A percentile compares a stretch with the other conserved stretches of the same genome.
Conservation (phyloP, 2,113 vertebrate genomes). For the Limanda limanda region DNA sequence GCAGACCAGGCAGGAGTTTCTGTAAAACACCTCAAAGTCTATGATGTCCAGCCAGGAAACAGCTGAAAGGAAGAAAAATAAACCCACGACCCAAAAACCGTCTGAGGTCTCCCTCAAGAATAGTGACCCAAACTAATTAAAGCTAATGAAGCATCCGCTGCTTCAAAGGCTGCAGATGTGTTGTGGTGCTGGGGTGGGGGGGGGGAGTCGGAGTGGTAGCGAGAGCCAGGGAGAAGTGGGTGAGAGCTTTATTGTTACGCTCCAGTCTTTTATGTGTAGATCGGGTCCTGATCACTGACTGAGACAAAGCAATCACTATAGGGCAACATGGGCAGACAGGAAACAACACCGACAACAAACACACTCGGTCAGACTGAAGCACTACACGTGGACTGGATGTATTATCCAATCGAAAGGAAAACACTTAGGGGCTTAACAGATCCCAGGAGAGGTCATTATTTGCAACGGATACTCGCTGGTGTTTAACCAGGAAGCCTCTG, state of each 20-base stretch:
- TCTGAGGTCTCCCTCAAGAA: slow-evolving; percentile 28
- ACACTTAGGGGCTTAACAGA: slow-evolving; percentile 18
- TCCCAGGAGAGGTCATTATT: slow-evolving; percentile 51
- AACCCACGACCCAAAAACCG: slow-evolving; percentile 14
- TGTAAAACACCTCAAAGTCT: slow-evolving; percentile 17
- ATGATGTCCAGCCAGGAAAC: slow-evolving; percentile 36
- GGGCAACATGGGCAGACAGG: neutral
- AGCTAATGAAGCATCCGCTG: slow-evolving; percentile 72
- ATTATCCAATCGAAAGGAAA: neutral
- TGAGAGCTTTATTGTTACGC: slow-evolving; percentile 19
- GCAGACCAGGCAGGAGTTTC: neutral
- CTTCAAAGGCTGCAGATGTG: slow-evolving; percentile 70
- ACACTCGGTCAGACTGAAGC: neutral
- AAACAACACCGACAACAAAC: neutral
- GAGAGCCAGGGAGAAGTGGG: slow-evolving; percentile 22
- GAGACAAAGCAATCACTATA: slow-evolving; percentile 46
- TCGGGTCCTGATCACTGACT: slow-evolving; percentile 16
- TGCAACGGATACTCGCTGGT: slow-evolving; percentile 38
- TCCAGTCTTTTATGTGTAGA: slow-evolving; percentile 43
- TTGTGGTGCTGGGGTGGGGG: slow-evolving; percentile 62
- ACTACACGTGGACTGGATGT: neutral
- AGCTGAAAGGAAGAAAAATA: slow-evolving; percentile 32
- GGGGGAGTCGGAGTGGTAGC: slow-evolving; percentile 36
- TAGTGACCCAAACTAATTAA: slow-evolving; percentile 68
- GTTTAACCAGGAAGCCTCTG: slow-evolving; percentile 59